Evolutionary conservation across 2,888 invertebrate genomes (phyloP).

Genomic region (Bombylius discolor): DNA sequence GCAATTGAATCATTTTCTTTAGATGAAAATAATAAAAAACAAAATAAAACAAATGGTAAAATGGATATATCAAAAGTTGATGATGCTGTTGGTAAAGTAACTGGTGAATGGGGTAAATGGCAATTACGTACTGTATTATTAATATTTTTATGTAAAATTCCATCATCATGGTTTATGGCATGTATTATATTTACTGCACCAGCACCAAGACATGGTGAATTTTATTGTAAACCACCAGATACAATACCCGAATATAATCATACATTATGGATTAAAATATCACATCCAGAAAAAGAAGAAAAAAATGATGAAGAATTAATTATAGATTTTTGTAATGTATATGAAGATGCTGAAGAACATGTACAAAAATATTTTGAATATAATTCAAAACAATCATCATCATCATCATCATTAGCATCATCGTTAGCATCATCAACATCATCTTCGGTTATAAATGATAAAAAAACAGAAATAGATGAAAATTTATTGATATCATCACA

Average conservation of each 20-base stretch:
- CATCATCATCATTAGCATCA: neutral
- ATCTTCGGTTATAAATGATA: neutral
- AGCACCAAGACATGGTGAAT: slow-evolving; percentile 35
- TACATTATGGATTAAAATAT: slow-evolving; percentile 34
- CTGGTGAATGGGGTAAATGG: slow-evolving; percentile 38
- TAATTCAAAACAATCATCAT: neutral
- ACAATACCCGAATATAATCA: slow-evolving; percentile 26
- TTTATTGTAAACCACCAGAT: slow-evolving; percentile 37
- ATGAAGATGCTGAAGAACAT: slow-evolving; percentile 33
- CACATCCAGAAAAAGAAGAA: slow-evolving; percentile 35
- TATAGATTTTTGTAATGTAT: slow-evolving; percentile 36
- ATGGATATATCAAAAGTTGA: neutral
- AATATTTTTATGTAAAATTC: slow-evolving; percentile 37
- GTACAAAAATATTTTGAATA: slow-evolving; percentile 31
- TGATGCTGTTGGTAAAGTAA: slow-evolving; percentile 36
- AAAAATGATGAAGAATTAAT: slow-evolving; percentile 32
- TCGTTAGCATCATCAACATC: neutral
- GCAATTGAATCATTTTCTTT: slow-evolving; percentile 3
- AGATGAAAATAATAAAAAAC: neutral
- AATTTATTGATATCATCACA: no score
- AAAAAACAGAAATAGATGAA: no score
- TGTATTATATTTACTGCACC: slow-evolving; percentile 40
- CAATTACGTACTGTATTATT: slow-evolving; percentile 36
- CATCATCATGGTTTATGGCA: slow-evolving; percentile 41
- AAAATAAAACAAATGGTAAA: neutral